These are phyloP conservation scores for Drosophila equinoxialis DNA, from an alignment of 1,140 invertebrate species.

Conservation along the genomic window DNA sequence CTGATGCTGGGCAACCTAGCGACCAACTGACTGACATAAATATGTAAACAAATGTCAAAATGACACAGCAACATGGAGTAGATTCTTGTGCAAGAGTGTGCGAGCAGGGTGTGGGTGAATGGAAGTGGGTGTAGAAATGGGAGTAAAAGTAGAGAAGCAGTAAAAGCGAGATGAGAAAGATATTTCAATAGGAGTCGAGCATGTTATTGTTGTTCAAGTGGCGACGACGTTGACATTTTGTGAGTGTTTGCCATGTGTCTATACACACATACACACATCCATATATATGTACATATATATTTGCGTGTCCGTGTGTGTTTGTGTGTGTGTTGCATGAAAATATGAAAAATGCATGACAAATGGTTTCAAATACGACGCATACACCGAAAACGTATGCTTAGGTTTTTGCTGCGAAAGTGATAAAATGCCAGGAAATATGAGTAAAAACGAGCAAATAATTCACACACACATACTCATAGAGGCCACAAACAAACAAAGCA, in stretches of 20 bases:
- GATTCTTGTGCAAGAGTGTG: no score
- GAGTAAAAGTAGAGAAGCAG: not conserved
- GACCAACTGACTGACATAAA: conserved; percentile 78
- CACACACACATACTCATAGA: conserved; percentile 37
- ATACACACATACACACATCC: not conserved
- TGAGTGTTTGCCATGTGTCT: conserved; percentile 21
- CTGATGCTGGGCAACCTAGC: conserved; percentile 51
- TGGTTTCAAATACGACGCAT: conserved; percentile 63
- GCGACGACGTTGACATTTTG: conserved; percentile 70
- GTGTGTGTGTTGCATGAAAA: conserved; percentile 34
- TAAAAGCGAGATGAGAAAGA: conserved; percentile 25
- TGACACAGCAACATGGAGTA: conserved; percentile 52
- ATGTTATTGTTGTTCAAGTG: conserved; percentile 73
- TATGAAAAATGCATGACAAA: conserved; percentile 79
- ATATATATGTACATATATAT: not conserved
- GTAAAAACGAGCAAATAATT: conserved; percentile 79
- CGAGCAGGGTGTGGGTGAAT: no score
- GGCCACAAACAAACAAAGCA: conserved; percentile 42
- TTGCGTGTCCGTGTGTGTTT: not conserved
- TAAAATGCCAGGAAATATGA: conserved; percentile 63
- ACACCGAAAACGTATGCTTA: conserved; percentile 51
- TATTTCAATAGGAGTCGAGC: conserved; percentile 56
- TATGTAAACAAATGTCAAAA: conserved; percentile 82
- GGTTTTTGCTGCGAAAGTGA: conserved; percentile 53
- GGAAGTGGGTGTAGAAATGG: no score